Conservation (phyloP, 2,888 invertebrate genomes). For the Hesperia comma region DNA sequence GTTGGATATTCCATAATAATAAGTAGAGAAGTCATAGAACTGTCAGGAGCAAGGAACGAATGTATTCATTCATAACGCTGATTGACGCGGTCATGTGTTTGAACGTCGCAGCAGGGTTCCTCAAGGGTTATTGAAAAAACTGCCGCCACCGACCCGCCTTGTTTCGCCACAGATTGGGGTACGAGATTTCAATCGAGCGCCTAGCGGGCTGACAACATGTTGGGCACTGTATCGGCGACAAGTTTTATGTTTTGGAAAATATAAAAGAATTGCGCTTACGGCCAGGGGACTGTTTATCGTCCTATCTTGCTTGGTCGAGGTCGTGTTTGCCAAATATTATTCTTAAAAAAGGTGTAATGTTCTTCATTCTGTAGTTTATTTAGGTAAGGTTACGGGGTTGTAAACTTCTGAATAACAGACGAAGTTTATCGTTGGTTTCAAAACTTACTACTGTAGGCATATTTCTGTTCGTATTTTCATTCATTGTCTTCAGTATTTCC, state of each 20-base stretch:
- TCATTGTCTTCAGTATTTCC: too few species aligned
- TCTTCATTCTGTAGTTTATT: too few species aligned
- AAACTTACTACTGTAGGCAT: too few species aligned
- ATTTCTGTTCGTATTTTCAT: too few species aligned
- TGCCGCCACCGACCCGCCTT: conserved; percentile 64
- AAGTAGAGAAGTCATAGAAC: conserved; percentile 48
- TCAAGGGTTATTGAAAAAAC: conserved; percentile 75
- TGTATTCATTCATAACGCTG: conserved; percentile 54
- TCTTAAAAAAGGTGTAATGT: not conserved
- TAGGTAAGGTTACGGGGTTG: too few species aligned
- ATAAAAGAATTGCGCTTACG: conserved; percentile 15
- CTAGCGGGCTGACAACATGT: conserved; percentile 1
- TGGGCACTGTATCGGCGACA: conserved; percentile 13
- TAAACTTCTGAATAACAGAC: too few species aligned
- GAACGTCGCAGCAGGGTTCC: conserved; percentile 71
- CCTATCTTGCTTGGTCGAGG: not conserved
- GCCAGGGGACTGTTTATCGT: not conserved
- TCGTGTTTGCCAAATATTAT: not conserved
- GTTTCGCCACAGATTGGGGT: conserved; percentile 66
- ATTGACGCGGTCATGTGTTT: conserved; percentile 65
- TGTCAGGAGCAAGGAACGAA: conserved; percentile 55
- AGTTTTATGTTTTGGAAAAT: conserved; percentile 25
- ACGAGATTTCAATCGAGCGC: conserved; percentile 43
- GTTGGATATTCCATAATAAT: conserved; percentile 30
- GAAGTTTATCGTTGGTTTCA: too few species aligned